These are phyloP conservation scores for Dichetophora obliterata DNA, from an alignment of 2,888 invertebrate genomes.

Conservation along the genomic window DNA sequence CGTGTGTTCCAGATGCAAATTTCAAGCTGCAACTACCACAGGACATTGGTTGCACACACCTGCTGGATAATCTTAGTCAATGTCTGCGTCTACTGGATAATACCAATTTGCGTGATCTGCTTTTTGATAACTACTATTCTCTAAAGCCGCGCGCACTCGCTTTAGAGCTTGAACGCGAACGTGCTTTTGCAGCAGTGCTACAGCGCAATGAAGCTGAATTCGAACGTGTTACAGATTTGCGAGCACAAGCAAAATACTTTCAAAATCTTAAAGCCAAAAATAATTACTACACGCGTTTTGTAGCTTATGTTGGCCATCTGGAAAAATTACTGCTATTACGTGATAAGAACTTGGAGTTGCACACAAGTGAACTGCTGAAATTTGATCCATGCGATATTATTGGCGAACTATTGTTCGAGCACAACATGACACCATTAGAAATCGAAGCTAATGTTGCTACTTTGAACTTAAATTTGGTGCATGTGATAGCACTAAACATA, in stretches of 20 bases:
- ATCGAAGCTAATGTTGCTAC: constrained; percentile 79
- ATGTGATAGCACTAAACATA: constrained; percentile 80
- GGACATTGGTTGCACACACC: constrained; percentile 62
- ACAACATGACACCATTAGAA: constrained; percentile 76
- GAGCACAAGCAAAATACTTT: constrained; percentile 58
- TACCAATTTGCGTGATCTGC: constrained; percentile 57
- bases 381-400: constrained; percentile 74
- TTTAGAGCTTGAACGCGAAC: constrained; percentile 59
- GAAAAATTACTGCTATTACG: constrained; percentile 67
- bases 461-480: constrained; percentile 80
- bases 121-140: constrained; percentile 58
- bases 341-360: constrained; percentile 58
- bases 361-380: constrained; percentile 59
- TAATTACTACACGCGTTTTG: constrained; percentile 65
- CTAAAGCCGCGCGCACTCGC: constrained; percentile 57
- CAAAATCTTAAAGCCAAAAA: constrained; percentile 63
- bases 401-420: constrained; percentile 78
- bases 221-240: constrained; percentile 60
- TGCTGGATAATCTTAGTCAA: constrained; percentile 63
- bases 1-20: constrained; percentile 12
- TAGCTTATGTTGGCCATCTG: constrained; percentile 62
- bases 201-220: constrained; percentile 54
- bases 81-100: constrained; percentile 60
- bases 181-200: constrained; percentile 57
- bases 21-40: constrained; percentile 47